Evolutionary conservation across 1,140 invertebrate species (phyloP), one percentile per base, ranked within the genome.

Genomic region (Gonioctena quinquepunctata): DNA sequence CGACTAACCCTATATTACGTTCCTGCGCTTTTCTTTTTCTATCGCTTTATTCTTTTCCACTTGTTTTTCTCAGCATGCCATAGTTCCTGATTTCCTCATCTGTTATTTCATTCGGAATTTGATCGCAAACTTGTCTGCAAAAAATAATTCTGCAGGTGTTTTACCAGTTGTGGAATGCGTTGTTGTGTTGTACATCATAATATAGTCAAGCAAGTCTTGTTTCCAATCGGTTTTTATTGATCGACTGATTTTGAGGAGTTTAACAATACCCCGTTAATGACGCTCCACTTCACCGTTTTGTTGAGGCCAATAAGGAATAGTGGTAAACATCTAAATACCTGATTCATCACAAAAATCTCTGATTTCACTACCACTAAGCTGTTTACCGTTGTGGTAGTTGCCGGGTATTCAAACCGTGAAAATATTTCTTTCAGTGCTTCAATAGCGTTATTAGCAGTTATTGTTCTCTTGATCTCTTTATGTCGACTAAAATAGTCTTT

Each of bases 171-270:
- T 73, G 7, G 69, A 48, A 52, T 80, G 76, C 1, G 73, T 76
- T n/a, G 75, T 82, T 4, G 50, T 52, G 13, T 73, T 76, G 63
- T 82, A 80, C 75, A 79, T 81, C 16, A 82, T 59, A 22, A 77
- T 22, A 59, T 79, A 82, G 42, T 75, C 66, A 7, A 23, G 16
- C n/a, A 80, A 23, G 8, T 77, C 69, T 13, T 73, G 21, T 69
- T 72, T 67, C 68, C 67, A 78, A 50, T 76, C 25, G 21, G 25
- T 72, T 72, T 72, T 77, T 26, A 75, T 67, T 7, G 70, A 21
- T 42, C 79, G 63, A 16, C 70, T 70, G 22, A 81, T 81, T 73
- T 69, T 77, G 6, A 81, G 54, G 18, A 78, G 11, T 69, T 82
- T 82, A 26, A 79, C 23, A 13, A 80, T 69, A 33, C 66, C 63